phyloP scores from a whole-genome alignment of 2,888 invertebrate species.

The Hirudinaria manillensis region DNA sequence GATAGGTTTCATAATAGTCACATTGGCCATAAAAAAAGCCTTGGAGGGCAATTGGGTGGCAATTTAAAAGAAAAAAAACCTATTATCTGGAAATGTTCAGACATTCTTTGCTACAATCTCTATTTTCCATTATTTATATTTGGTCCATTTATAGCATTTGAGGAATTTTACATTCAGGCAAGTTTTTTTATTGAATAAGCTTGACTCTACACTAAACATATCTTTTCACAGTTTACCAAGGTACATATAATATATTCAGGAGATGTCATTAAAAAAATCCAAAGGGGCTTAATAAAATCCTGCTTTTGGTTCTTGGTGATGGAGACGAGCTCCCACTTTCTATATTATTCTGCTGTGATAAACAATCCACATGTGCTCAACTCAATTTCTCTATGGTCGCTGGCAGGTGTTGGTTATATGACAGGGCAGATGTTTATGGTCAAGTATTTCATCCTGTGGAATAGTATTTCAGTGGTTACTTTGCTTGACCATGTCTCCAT shows the following conservation, averaged over 20 bases:
- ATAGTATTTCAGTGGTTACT: constrained; percentile 8
- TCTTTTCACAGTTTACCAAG: constrained; percentile 9
- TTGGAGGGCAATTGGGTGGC: not conserved
- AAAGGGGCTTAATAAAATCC: not conserved
- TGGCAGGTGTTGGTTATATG: constrained; percentile 22
- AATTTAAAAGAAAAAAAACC: not conserved
- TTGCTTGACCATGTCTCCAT: constrained; percentile 3
- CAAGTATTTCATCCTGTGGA: constrained; percentile 28
- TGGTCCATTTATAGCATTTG: constrained; percentile 18
- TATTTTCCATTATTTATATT: constrained; percentile 12
- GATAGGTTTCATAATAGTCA: not conserved
- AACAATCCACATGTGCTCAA: not conserved
- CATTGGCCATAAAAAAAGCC: too few relatives aligned
- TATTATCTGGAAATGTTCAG: not conserved
- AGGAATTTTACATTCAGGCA: constrained; percentile 3
- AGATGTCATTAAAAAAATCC: not conserved
- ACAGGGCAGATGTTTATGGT: constrained; percentile 26
- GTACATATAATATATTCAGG: not conserved
- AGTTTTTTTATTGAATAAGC: not conserved
- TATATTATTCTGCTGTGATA: constrained; percentile 6
- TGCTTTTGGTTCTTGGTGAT: constrained; percentile 13
- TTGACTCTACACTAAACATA: not conserved
- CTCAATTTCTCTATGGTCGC: constrained; percentile 13
- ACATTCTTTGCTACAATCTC: constrained; percentile 17
- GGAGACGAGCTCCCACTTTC: constrained; percentile 15